Evolutionary conservation across 2,888 invertebrate genomes (phyloP).

Genomic region (Napeogenes sylphis): DNA sequence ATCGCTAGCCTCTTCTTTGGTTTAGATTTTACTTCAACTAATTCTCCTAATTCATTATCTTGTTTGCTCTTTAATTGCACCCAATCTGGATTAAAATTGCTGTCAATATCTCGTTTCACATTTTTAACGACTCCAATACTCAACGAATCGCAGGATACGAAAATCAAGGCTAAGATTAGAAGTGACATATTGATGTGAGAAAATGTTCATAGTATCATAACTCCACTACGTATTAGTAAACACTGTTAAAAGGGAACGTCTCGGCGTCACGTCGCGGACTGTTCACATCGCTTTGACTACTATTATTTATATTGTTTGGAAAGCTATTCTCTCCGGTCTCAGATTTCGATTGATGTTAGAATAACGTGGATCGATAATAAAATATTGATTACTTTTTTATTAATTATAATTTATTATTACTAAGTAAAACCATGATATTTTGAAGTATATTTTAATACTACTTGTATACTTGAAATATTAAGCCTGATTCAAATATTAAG

Average conservation of each 20-base stretch:
- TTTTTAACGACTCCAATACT: constrained; percentile 56
- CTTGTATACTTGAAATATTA: neutral
- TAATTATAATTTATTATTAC: neutral
- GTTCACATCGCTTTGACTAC: constrained; percentile 53
- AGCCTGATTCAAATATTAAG: too few relatives aligned
- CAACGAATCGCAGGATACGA: constrained; percentile 43
- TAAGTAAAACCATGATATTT: neutral
- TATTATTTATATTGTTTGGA: constrained; percentile 76
- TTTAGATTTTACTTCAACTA: constrained; percentile 54
- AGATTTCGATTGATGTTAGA: constrained; percentile 46
- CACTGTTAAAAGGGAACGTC: constrained; percentile 38
- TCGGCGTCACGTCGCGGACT: constrained; percentile 60
- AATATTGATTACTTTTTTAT: neutral
- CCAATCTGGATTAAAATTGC: constrained; percentile 66
- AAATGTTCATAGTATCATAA: constrained; percentile 39
- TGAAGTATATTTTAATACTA: neutral
- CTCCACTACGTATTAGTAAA: constrained; percentile 30
- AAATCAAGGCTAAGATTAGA: constrained; percentile 31
- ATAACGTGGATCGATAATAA: constrained; percentile 44
- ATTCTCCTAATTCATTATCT: constrained; percentile 61
- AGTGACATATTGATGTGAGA: constrained; percentile 33
- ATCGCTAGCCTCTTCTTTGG: constrained; percentile 63
- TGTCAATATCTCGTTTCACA: constrained; percentile 53
- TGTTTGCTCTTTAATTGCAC: constrained; percentile 70
- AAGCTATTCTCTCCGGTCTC: constrained; percentile 60